Evolutionary conservation across 2,888 invertebrate genomes (phyloP).

Genomic region (Nineta flava): DNA sequence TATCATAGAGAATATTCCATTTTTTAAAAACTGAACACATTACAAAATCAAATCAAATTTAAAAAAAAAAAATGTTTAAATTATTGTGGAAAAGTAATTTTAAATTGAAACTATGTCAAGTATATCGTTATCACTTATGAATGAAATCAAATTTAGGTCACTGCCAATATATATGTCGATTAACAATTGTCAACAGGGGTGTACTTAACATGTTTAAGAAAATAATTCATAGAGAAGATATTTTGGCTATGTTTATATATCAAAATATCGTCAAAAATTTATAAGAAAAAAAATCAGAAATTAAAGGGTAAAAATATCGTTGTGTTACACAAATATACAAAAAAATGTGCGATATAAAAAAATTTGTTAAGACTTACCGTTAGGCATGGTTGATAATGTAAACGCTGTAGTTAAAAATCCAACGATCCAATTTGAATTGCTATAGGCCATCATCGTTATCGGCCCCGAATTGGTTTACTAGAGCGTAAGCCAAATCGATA

Average conservation of each 20-base stretch:
- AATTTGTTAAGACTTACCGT: conserved; percentile 19
- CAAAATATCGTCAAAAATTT: background rate
- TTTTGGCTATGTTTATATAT: background rate
- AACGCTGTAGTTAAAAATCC: conserved; percentile 24
- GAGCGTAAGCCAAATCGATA: conserved; percentile 1
- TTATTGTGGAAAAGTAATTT: too few species aligned
- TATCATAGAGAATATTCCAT: too few species aligned
- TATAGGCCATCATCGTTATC: conserved; percentile 1
- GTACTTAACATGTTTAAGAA: background rate
- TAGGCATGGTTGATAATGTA: conserved; percentile 26
- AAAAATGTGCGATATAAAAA: too few species aligned
- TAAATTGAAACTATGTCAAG: too few species aligned
- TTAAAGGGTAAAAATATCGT: background rate
- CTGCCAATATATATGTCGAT: too few species aligned
- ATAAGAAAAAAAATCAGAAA: background rate
- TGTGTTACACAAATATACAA: too few species aligned
- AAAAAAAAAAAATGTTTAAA: too few species aligned
- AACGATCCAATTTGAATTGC: conserved; percentile 3
- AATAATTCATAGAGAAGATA: background rate
- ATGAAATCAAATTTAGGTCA: too few species aligned
- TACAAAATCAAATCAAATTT: too few species aligned
- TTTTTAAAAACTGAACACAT: too few species aligned
- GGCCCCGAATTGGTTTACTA: conserved; percentile 2
- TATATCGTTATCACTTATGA: too few species aligned
- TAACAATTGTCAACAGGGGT: too few species aligned